Base-by-base conservation (phyloP, 2,797 vertebrate genomes). In the Eutrigla gurnardus region DNA sequence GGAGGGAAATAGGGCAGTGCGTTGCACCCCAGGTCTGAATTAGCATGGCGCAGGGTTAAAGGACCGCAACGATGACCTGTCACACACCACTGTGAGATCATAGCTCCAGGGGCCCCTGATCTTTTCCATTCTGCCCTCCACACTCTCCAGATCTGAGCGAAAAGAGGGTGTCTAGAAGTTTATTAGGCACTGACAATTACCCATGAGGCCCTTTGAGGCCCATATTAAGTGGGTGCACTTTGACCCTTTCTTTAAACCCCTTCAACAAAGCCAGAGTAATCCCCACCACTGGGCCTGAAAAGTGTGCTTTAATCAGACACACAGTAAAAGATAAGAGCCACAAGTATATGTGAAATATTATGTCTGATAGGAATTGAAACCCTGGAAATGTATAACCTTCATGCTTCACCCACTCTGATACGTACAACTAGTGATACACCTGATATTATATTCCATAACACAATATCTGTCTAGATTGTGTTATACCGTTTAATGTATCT, bases 111-210 rank as follows among this genome's bases (percentile, higher is more conserved):
- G 84, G 68, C 70, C 67, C 60, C 25, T 66, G 82, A 88, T 91
- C 83, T 73, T 79, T 88, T 77, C 65, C 40, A 70, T 75, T 78
- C 76, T 75, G 58, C 76, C 68, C 43, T 57, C 40, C 65, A 2
- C 61, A 50, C 73, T 81, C 73, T 54, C 63, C 60, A 76, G 62
- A 86, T 85, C 75, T 70, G 69, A 85, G 85, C 70, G 3, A 80
- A 75, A 82, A 89, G 63, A 87, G 76, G 83, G 73, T 78, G 72
- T 77, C 82, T 69, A 70, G 86, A 91, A 91, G 91, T 93, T 93
- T 93, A 95, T 95, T 93, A 95, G 93, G 85, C 87, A 81, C 86
- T 84, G 88, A 85, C 94, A 95, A 95, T 95, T 95, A 95, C 92
- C 92, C 92, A 92, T 57, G 83, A 81, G 88, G 82, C 91, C 92